Percentiles rank a stretch among this genome's conserved stretches.
These are phyloP conservation scores for Amblyornis subalaris DNA, from an alignment of 2,113 vertebrate genomes.

Conservation along the genomic window DNA sequence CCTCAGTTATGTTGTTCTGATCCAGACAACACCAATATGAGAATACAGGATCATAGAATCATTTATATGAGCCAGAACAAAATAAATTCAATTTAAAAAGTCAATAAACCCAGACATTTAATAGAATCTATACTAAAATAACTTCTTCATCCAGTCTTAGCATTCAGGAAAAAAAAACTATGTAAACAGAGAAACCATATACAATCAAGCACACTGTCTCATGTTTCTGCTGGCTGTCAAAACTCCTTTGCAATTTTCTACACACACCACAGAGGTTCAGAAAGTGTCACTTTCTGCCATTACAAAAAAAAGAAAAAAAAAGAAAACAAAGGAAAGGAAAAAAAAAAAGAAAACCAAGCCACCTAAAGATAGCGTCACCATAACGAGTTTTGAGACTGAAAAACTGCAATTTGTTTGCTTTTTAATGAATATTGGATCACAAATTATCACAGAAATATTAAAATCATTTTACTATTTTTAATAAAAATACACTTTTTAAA, in stretches of 20 bases:
- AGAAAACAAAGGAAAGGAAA: neutral
- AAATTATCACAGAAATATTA: neutral
- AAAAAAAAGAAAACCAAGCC: neutral
- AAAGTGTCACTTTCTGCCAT: neutral
- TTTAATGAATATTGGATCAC: neutral
- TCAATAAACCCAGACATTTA: neutral
- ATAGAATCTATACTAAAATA: neutral
- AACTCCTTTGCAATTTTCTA: neutral
- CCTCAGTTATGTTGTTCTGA: neutral
- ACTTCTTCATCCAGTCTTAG: neutral
- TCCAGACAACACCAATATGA: neutral
- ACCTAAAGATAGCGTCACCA: neutral
- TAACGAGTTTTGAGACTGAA: neutral
- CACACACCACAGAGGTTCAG: neutral
- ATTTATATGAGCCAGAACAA: neutral
- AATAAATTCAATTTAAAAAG: neutral
- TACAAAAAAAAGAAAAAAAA: neutral
- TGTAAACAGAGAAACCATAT: neutral
- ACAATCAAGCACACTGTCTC: neutral
- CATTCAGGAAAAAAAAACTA: neutral
- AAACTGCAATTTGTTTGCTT: neutral
- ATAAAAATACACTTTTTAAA: neutral
- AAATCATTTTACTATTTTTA: neutral
- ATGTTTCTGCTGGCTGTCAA: neutral
- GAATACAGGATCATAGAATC: neutral